Conservation (phyloP, 2,888 invertebrate species). For the Mechanitis messenoides region DNA sequence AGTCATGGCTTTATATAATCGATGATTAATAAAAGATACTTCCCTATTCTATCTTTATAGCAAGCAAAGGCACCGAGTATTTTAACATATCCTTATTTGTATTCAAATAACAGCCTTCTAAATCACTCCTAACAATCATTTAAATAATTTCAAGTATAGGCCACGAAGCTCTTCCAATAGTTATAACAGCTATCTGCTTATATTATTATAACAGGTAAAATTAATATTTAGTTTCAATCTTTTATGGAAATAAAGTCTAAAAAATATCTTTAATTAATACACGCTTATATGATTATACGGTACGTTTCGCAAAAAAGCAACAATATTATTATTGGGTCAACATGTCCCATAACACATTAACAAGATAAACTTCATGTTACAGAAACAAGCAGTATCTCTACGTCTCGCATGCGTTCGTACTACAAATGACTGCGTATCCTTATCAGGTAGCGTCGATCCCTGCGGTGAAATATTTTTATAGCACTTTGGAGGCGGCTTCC, state of each 20-base stretch:
- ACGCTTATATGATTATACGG: slow-evolving; percentile 10
- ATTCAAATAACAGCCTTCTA: slow-evolving; percentile 41
- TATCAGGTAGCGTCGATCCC: slow-evolving; percentile 68
- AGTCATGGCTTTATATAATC: too few relatives aligned
- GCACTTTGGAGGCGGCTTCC: slow-evolving; percentile 60
- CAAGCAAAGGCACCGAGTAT: slow-evolving; percentile 65
- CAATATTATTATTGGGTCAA: slow-evolving; percentile 20
- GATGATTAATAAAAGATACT: slow-evolving; percentile 69
- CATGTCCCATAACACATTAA: slow-evolving; percentile 50
- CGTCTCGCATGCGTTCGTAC: slow-evolving; percentile 53
- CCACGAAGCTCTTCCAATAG: slow-evolving; percentile 65
- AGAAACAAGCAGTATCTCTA: slow-evolving; percentile 56
- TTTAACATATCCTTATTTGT: slow-evolving; percentile 63
- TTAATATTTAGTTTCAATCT: too few relatives aligned
- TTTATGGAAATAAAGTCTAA: too few relatives aligned
- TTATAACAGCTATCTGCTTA: slow-evolving; percentile 45
- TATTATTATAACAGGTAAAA: too few relatives aligned
- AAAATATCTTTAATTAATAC: neutral
- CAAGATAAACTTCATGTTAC: slow-evolving; percentile 42
- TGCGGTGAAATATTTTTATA: slow-evolving; percentile 70
- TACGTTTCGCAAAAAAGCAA: neutral
- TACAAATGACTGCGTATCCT: slow-evolving; percentile 70
- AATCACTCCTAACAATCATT: slow-evolving; percentile 69
- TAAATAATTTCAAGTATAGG: slow-evolving; percentile 66
- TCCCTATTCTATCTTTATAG: slow-evolving; percentile 66